Evolutionary conservation across 64 coral and sea anemone species (phyloP), one percentile per base, ranked within the genome.

Genomic region (Actinia tenebrosa): DNA sequence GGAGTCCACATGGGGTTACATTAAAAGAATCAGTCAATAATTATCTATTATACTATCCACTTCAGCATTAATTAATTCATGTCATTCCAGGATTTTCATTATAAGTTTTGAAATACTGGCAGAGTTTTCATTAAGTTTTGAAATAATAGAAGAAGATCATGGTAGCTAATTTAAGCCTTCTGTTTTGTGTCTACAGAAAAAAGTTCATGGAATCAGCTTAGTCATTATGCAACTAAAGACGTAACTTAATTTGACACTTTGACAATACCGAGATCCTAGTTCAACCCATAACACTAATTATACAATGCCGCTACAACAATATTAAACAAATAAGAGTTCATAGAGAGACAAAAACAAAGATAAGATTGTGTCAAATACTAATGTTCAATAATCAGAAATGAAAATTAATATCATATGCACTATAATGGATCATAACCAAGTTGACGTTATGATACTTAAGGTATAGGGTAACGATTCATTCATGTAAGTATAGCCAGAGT

Each of bases 291-390:
- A 30, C 15, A 26, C 25, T 42, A 75, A 75, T 75, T 75, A 42
- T 43, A 37, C 25, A 75, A 42, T 75, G 69, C 69, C 69, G 26
- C 69, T 75, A 75, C 20, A 15, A 75, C 69, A 75, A 75, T 75
- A 75, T 75, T 25, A 75, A 75, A 75, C 26, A 42, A 75, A 75
- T 75, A 75, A 66, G 18, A 42, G 69, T 75, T 75, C 8, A 75
- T 75, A 30, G 25, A 30, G 42, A 30, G 6, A 75, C 37, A 75
- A 75, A 18, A 42, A 75, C 3, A n/a, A 14, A 0, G 15, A 27
- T 30, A 75, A 5, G 10, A 37, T 37, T 37, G 30, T 37, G 30
- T 37, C 25, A 30, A 30, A 10, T 13, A 75, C 7, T 75, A 11
- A 30, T 9, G 37, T n/a, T 5, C n/a, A 75, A 42, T 2, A 30